phyloP scores from a whole-genome alignment of 2,888 invertebrate genomes.

The Drosophila recens region DNA sequence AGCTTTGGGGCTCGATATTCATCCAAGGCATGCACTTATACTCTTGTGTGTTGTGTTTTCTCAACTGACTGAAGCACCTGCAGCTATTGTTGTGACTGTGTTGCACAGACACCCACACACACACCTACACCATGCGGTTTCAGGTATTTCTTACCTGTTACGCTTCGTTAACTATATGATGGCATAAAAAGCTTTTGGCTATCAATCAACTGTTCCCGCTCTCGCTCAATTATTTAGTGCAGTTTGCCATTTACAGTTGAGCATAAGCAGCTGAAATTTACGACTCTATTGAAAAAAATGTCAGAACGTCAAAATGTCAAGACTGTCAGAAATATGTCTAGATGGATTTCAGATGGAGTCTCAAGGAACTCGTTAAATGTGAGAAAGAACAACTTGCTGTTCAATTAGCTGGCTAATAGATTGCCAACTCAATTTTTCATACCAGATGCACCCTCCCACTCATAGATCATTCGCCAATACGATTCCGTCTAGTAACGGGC shows the following conservation, averaged over 20 bases:
- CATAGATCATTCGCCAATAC: conserved; percentile 27
- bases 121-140: conserved; percentile 19
- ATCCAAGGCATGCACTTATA: conserved; percentile 4
- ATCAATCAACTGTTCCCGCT: conserved; percentile 69
- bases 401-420: conserved; percentile 46
- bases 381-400: conserved; percentile 8
- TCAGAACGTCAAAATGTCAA: conserved; percentile 2
- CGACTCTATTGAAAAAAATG: conserved; percentile 15
- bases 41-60: conserved; percentile 11
- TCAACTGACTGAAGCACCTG: conserved; percentile 13
- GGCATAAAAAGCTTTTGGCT: conserved; percentile 70
- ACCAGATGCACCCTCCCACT: neutral
- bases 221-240: conserved; percentile 63
- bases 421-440: conserved; percentile 13
- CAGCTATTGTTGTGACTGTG: conserved; percentile 32
- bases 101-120: conserved; percentile 19
- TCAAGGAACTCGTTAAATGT: neutral
- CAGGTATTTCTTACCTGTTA: conserved; percentile 66
- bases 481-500: conserved; percentile 26
- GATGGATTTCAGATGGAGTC: neutral
- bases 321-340: neutral
- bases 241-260: conserved; percentile 23
- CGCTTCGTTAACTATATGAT: conserved; percentile 76
- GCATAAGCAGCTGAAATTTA: conserved; percentile 13
- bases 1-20: neutral